phyloP scores from a whole-genome alignment of 2,113 vertebrate genomes.

The Clinocottus analis region DNA sequence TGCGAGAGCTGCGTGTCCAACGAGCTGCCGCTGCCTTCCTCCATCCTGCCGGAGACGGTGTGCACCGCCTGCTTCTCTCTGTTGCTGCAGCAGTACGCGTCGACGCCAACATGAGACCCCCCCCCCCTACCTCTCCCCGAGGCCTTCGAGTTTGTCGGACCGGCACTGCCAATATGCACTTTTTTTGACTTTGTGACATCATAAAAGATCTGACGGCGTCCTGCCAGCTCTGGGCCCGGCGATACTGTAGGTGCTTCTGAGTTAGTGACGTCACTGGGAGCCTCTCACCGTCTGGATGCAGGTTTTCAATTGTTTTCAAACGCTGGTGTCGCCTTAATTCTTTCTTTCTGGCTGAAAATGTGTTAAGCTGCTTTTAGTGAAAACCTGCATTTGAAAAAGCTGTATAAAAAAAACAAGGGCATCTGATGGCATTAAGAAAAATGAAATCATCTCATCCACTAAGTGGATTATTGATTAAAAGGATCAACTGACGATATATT shows the following conservation, averaged over 20 bases:
- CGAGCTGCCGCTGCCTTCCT: slow-evolving; percentile 91
- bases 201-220: background rate
- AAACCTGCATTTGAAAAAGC: background rate
- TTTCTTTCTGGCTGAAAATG: slow-evolving; percentile 2
- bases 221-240: background rate
- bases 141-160: background rate
- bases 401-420: background rate
- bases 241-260: background rate
- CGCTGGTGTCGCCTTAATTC: background rate
- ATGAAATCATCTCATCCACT: slow-evolving; percentile 63
- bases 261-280: background rate
- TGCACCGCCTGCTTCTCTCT: slow-evolving; percentile 86
- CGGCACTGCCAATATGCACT: slow-evolving; percentile 56
- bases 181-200: slow-evolving; percentile 29
- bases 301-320: slow-evolving; percentile 19
- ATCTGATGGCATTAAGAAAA: slow-evolving; percentile 1
- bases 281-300: background rate
- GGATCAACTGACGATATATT: slow-evolving; percentile 4
- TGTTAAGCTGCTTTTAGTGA: slow-evolving; percentile 21
- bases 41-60: slow-evolving; percentile 88
- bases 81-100: slow-evolving; percentile 89
- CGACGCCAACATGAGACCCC: slow-evolving; percentile 83
- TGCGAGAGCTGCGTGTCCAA: slow-evolving; percentile 87
- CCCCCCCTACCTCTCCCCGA: background rate
- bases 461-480: slow-evolving; percentile 58